phyloP scores from a whole-genome alignment of 1,140 invertebrate species.

The Melanaphis sacchari region DNA sequence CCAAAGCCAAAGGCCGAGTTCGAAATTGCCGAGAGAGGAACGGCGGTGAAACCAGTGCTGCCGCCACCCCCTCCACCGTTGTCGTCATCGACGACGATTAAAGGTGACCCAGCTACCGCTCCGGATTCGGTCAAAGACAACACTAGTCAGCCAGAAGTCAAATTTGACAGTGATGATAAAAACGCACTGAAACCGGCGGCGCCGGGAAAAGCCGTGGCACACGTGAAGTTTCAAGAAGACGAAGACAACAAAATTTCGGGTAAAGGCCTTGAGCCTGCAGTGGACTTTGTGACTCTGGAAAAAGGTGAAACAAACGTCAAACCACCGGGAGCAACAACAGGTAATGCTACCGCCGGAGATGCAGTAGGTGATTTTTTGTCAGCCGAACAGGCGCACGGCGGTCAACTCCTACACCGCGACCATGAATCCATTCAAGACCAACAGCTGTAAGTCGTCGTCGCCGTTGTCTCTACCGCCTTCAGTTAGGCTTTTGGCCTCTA shows the following conservation, averaged over 20 bases:
- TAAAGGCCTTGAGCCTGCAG: background rate
- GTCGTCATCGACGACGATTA: too few species aligned
- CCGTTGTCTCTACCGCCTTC: too few species aligned
- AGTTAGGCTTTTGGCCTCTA: background rate
- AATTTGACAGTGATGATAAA: background rate
- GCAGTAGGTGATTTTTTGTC: background rate
- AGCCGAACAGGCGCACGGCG: constrained; percentile 14
- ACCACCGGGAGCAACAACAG: too few species aligned
- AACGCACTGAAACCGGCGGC: background rate
- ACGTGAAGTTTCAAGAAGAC: background rate
- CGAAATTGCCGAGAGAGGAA: background rate
- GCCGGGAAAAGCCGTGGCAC: background rate
- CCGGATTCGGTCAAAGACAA: background rate
- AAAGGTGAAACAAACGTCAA: background rate
- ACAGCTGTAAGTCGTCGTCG: constrained; percentile 49
- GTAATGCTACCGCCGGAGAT: background rate
- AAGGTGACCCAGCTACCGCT: too few species aligned
- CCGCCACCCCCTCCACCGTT: too few species aligned
- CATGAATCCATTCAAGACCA: constrained; percentile 46
- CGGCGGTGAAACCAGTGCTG: background rate
- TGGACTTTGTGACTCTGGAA: background rate
- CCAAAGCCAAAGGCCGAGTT: background rate
- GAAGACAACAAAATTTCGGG: background rate
- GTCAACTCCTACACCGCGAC: background rate
- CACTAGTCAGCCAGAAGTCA: background rate